Conservation (phyloP, 1,140 invertebrate species). For the Mycetomoellerius zeteki region DNA sequence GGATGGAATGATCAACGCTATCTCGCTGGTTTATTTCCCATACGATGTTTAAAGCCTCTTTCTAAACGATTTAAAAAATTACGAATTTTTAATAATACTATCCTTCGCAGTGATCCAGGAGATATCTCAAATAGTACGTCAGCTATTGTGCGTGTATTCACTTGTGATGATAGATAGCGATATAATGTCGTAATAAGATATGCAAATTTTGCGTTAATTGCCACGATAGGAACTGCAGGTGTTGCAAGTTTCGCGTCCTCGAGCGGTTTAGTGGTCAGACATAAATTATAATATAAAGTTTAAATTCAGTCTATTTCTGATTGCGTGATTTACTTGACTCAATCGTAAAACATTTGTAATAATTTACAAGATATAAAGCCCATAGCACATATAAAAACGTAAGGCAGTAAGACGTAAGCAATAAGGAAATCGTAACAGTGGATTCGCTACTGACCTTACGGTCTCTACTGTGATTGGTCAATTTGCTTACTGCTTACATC, state of each 20-base stretch:
- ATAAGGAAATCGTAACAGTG: too few species aligned
- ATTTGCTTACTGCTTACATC: too few species aligned
- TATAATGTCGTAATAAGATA: constrained; percentile 23
- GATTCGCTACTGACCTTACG: too few species aligned
- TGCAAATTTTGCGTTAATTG: constrained; percentile 29
- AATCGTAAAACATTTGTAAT: not conserved
- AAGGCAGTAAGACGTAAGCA: too few species aligned
- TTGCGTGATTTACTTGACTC: not conserved
- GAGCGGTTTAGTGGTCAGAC: not conserved
- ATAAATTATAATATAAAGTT: constrained; percentile 20
- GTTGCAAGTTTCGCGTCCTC: not conserved
- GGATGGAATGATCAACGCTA: not conserved
- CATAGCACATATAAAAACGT: too few species aligned
- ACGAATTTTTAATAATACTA: constrained; percentile 5
- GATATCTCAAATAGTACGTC: not conserved
- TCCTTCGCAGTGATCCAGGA: not conserved
- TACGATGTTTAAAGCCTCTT: not conserved
- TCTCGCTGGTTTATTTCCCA: constrained; percentile 35
- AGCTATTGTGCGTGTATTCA: constrained; percentile 13
- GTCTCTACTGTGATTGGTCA: too few species aligned
- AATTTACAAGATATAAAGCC: not conserved
- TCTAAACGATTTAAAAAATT: constrained; percentile 14
- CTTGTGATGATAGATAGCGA: not conserved
- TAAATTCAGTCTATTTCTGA: not conserved
- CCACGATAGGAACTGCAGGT: not conserved